These are phyloP conservation scores for Eristalinus aeneus DNA, from an alignment of 2,888 invertebrate species.

Conservation along the genomic window DNA sequence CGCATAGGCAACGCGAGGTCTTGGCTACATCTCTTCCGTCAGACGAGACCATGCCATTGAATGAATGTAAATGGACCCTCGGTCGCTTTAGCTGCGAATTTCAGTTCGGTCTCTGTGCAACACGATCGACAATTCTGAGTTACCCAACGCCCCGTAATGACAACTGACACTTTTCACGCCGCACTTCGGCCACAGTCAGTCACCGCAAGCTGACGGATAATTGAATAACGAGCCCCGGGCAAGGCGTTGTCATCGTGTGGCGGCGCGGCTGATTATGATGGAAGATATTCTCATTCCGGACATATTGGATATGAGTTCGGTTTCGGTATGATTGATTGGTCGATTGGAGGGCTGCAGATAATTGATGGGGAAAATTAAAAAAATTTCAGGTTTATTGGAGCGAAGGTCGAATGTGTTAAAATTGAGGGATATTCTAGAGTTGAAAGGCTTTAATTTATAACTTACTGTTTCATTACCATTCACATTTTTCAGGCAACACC, in stretches of 20 bases:
- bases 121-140: not conserved
- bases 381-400: not conserved
- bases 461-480: too few species aligned
- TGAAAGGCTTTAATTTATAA: not conserved
- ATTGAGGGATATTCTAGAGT: not conserved
- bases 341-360: not conserved
- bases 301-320: slow-evolving; percentile 29
- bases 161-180: not conserved
- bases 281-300: slow-evolving; percentile 39
- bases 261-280: slow-evolving; percentile 5
- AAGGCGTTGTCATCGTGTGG: slow-evolving; percentile 19
- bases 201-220: slow-evolving; percentile 14
- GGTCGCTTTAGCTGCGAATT: not conserved
- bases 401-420: not conserved
- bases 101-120: not conserved
- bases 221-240: slow-evolving; percentile 40
- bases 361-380: not conserved
- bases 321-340: slow-evolving; percentile 16
- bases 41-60: not conserved
- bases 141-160: not conserved
- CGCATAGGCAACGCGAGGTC: not conserved
- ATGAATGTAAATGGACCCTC: not conserved
- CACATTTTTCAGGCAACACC: too few species aligned
- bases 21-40: not conserved
- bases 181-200: not conserved